These are phyloP conservation scores for Eulithis testata DNA, from an alignment of 2,888 invertebrate genomes.

Conservation along the genomic window DNA sequence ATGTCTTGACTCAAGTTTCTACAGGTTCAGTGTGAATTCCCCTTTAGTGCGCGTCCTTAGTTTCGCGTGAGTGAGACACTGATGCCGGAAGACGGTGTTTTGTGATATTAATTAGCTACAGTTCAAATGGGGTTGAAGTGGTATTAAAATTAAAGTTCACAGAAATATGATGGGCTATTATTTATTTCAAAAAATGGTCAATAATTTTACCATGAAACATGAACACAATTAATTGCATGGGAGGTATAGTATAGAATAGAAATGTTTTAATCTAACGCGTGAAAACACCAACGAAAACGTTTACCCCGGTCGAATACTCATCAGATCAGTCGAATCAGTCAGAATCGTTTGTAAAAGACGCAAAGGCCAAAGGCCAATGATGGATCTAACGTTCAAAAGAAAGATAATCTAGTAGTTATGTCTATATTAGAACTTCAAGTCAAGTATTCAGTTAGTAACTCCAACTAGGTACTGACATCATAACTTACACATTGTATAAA, in stretches of 20 bases:
- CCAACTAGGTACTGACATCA: not conserved
- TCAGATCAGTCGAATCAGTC: no score
- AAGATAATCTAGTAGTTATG: no score
- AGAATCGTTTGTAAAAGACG: no score
- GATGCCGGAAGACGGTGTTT: conserved; percentile 66
- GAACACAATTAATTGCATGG: no score
- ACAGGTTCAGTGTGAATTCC: conserved; percentile 6
- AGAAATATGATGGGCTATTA: conserved; percentile 21
- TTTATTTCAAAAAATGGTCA: conserved; percentile 7
- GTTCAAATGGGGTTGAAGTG: conserved; percentile 46
- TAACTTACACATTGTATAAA: conserved; percentile 2
- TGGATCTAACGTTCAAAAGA: no score
- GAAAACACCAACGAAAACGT: no score
- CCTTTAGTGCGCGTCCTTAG: conserved; percentile 52
- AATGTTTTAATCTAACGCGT: no score
- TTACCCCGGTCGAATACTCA: no score
- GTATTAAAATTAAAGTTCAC: conserved; percentile 45
- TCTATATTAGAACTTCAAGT: no score
- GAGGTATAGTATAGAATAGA: no score
- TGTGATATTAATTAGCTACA: conserved; percentile 62
- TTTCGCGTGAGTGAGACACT: conserved; percentile 69
- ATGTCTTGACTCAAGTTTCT: not conserved
- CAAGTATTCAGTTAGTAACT: not conserved
- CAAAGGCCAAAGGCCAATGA: no score
- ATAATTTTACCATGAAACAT: not conserved